phyloP scores from a whole-genome alignment of 2,888 invertebrate species.

The Athrips mouffetella region DNA sequence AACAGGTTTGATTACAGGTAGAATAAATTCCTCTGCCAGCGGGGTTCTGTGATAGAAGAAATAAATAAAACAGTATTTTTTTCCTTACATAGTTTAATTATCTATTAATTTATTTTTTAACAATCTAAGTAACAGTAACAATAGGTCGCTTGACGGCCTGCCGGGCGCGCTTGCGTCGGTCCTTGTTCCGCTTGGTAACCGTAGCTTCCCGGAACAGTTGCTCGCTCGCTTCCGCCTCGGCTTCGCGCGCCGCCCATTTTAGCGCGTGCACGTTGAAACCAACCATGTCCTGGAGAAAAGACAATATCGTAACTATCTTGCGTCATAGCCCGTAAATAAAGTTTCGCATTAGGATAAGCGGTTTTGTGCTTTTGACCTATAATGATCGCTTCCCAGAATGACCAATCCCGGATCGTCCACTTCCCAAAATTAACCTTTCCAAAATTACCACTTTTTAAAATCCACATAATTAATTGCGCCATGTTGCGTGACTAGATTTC shows the following conservation, averaged over 20 bases:
- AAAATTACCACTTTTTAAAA: too few relatives aligned
- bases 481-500: too few relatives aligned
- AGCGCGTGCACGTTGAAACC: constrained; percentile 92
- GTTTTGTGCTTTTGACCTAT: too few relatives aligned
- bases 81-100: not conserved
- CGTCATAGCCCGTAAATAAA: not conserved
- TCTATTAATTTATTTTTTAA: constrained; percentile 1
- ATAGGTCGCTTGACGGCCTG: constrained; percentile 81
- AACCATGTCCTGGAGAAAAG: constrained; percentile 82
- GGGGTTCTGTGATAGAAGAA: too few relatives aligned
- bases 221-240: constrained; percentile 86
- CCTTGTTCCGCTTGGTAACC: constrained; percentile 78
- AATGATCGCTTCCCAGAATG: too few relatives aligned
- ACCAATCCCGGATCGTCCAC: too few relatives aligned
- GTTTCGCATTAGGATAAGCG: too few relatives aligned
- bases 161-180: constrained; percentile 79
- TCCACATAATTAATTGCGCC: too few relatives aligned
- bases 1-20: too few relatives aligned
- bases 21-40: too few relatives aligned
- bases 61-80: too few relatives aligned
- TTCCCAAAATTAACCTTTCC: too few relatives aligned
- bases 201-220: constrained; percentile 88
- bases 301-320: not conserved
- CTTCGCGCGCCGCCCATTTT: constrained; percentile 84
- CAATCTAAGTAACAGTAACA: constrained; percentile 55